Percentiles rank a stretch among this genome's conserved stretches.
Conservation (phyloP, 2,797 vertebrate genomes). For the Sternotherus odoratus region DNA sequence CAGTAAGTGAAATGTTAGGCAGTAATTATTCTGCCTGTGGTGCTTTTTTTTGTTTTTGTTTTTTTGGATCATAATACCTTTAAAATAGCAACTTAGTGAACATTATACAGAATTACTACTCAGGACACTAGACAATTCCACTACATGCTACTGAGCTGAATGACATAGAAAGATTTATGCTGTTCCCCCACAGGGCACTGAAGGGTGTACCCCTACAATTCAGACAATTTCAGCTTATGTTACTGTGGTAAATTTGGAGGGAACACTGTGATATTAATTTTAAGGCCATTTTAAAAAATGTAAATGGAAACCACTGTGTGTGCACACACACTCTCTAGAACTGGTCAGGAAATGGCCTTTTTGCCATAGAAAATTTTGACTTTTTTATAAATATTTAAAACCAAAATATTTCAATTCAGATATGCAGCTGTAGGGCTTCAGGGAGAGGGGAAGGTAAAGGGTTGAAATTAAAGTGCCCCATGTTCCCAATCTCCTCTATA, state of each 20-base stretch:
- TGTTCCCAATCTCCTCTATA: not conserved
- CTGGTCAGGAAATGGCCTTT: not conserved
- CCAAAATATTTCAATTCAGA: not conserved
- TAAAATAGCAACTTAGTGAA: not conserved
- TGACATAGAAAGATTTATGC: not conserved
- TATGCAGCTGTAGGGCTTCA: no score
- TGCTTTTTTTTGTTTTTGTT: not conserved
- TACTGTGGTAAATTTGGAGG: not conserved
- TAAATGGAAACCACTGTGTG: not conserved
- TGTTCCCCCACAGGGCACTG: not conserved
- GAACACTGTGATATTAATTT: not conserved
- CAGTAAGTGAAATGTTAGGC: not conserved
- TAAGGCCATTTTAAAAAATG: not conserved
- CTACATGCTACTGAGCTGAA: not conserved
- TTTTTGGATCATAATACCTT: not conserved
- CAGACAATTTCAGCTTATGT: not conserved
- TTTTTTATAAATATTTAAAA: not conserved
- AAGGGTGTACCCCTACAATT: fast-evolving
- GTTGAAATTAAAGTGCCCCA: conserved; percentile 36
- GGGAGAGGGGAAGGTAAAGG: not conserved
- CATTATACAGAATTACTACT: not conserved
- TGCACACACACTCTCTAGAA: not conserved
- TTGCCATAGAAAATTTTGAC: not conserved
- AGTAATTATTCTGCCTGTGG: not conserved
- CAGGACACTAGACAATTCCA: not conserved